Conservation (phyloP, 2,888 invertebrate species). For the Steinernema hermaphroditum region DNA sequence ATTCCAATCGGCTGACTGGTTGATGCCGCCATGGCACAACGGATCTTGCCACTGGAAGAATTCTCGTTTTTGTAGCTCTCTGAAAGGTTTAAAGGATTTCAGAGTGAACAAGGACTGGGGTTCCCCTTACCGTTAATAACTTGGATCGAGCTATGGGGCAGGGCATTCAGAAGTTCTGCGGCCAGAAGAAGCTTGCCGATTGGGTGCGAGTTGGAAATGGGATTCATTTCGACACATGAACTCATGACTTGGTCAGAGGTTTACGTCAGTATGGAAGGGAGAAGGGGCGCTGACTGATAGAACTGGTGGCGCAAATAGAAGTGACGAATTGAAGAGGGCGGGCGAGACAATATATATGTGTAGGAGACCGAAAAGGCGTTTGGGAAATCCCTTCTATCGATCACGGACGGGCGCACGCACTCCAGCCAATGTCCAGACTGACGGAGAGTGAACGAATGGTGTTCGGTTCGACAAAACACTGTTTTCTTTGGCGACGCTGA, state of each 20-base stretch:
- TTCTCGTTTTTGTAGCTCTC: slow-evolving; percentile 20
- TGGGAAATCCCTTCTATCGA: slow-evolving; percentile 31
- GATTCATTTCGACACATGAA: slow-evolving; percentile 20
- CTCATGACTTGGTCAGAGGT: slow-evolving; percentile 28
- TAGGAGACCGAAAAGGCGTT: slow-evolving; percentile 30
- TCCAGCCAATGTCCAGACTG: slow-evolving; percentile 31
- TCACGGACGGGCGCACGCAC: slow-evolving; percentile 31
- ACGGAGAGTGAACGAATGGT: slow-evolving; percentile 31
- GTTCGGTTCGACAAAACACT: slow-evolving; percentile 29
- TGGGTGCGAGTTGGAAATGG: not conserved
- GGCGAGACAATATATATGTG: slow-evolving; percentile 29
- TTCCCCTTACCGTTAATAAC: slow-evolving; percentile 4
- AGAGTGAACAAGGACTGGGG: not conserved
- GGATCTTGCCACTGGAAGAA: slow-evolving; percentile 2
- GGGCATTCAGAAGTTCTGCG: slow-evolving; percentile 2
- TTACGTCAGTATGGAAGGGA: slow-evolving; percentile 2
- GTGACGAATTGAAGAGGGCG: slow-evolving; percentile 30
- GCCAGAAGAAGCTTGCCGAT: slow-evolving; percentile 22
- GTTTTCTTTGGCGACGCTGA: slow-evolving; percentile 30
- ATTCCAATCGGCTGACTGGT: not conserved
- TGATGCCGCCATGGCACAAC: not conserved
- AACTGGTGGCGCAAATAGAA: slow-evolving; percentile 31
- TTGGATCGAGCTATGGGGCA: slow-evolving; percentile 19
- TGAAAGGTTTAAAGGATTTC: too few species aligned
- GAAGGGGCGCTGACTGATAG: slow-evolving; percentile 23